Evolutionary conservation across 2,113 vertebrate genomes (phyloP).

Genomic region (Xerus inauris): DNA sequence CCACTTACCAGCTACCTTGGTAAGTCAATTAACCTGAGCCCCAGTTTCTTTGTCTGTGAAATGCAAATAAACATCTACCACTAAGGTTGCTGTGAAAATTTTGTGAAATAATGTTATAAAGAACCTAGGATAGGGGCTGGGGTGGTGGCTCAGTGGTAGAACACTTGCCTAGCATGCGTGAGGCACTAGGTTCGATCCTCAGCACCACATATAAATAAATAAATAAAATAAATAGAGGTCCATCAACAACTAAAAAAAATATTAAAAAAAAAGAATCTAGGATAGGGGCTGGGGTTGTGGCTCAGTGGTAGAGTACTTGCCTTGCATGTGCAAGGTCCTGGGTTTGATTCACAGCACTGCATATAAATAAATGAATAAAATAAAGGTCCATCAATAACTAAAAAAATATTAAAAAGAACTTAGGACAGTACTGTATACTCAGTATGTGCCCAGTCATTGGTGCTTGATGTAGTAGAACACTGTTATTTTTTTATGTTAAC

Average conservation of each 20-base stretch:
- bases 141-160: too few relatives aligned
- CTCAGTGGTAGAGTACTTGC: too few relatives aligned
- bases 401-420: neutral
- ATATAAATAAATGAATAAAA: too few relatives aligned
- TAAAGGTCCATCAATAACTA: too few relatives aligned
- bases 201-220: too few relatives aligned
- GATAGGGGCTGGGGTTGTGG: neutral
- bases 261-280: neutral
- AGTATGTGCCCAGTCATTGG: neutral
- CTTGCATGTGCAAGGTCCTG: too few relatives aligned
- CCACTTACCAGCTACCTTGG: neutral
- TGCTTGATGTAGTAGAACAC: neutral
- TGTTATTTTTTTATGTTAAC: neutral
- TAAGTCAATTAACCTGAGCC: constrained; percentile 9
- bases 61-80: neutral
- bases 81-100: neutral
- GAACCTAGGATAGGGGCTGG: neutral
- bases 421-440: neutral
- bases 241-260: too few relatives aligned
- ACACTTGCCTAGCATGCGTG: too few relatives aligned
- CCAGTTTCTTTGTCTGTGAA: constrained; percentile 12
- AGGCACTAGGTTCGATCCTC: too few relatives aligned
- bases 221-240: too few relatives aligned
- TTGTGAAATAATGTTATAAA: neutral
- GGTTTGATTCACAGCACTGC: too few relatives aligned